phyloP scores from a whole-genome alignment of 2,113 vertebrate genomes.

The Hepsetus odoe region DNA sequence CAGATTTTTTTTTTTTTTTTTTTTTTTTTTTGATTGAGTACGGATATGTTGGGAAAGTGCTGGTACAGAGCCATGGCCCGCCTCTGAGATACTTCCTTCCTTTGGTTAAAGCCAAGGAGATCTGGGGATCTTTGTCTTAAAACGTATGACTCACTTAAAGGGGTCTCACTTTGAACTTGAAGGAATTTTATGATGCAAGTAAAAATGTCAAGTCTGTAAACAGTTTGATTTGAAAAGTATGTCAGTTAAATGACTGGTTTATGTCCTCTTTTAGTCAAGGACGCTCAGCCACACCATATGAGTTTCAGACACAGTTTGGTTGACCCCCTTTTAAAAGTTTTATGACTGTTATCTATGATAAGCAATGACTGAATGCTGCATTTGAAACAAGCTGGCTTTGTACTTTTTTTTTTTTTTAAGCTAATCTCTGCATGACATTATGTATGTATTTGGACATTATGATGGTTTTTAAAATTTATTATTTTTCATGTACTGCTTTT shows the following conservation, averaged over 20 bases:
- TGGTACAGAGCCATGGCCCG: slow-evolving; percentile 55
- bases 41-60: slow-evolving; percentile 4
- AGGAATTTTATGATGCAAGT: slow-evolving; percentile 65
- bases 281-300: slow-evolving; percentile 51
- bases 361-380: slow-evolving; percentile 26
- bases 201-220: slow-evolving; percentile 60
- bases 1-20: neutral
- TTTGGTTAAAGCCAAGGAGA: slow-evolving; percentile 57
- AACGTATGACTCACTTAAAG: slow-evolving; percentile 58
- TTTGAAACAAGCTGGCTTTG: slow-evolving; percentile 20
- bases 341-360: slow-evolving; percentile 48
- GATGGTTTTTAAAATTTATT: slow-evolving; percentile 7
- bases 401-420: neutral
- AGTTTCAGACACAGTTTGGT: slow-evolving; percentile 51
- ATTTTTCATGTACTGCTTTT: slow-evolving; percentile 31
- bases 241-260: slow-evolving; percentile 58
- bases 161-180: slow-evolving; percentile 57
- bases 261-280: slow-evolving; percentile 49
- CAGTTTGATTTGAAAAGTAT: slow-evolving; percentile 60
- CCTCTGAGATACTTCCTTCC: slow-evolving; percentile 55
- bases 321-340: slow-evolving; percentile 58
- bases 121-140: slow-evolving; percentile 58
- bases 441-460: neutral
- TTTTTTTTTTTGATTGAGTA: neutral
- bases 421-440: neutral